Evolutionary conservation across 1,140 invertebrate species (phyloP).

Genomic region (Neodiprion virginianus): DNA sequence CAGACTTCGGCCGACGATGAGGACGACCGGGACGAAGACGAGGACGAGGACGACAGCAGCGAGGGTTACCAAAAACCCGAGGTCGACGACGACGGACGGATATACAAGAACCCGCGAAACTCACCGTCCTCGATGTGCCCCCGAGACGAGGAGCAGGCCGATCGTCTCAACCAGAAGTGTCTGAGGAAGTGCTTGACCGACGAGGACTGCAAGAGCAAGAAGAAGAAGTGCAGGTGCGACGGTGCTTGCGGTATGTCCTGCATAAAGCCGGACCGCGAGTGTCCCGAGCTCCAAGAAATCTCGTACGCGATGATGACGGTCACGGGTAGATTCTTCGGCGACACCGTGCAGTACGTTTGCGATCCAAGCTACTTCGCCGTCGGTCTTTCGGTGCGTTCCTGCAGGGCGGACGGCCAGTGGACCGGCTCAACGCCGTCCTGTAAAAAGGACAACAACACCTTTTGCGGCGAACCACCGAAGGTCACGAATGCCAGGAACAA

Average conservation of each 20-base stretch:
- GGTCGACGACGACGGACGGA: slow-evolving; percentile 68
- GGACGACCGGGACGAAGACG: slow-evolving; percentile 64
- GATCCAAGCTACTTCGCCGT: slow-evolving; percentile 83
- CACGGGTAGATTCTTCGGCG: slow-evolving; percentile 75
- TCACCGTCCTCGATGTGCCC: slow-evolving; percentile 78
- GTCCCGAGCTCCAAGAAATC: slow-evolving; percentile 74
- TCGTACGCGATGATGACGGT: slow-evolving; percentile 71
- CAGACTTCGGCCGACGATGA: slow-evolving; percentile 32
- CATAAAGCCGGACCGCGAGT: slow-evolving; percentile 88
- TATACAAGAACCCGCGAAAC: slow-evolving; percentile 84
- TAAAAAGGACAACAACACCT: slow-evolving; percentile 84
- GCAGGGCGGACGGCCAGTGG: slow-evolving; percentile 89
- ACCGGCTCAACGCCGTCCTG: slow-evolving; percentile 84
- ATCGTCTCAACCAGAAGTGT: slow-evolving; percentile 73
- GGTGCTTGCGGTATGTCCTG: slow-evolving; percentile 92
- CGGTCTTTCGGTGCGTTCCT: slow-evolving; percentile 79
- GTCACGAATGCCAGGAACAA: slow-evolving; percentile 87
- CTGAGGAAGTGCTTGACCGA: slow-evolving; percentile 87
- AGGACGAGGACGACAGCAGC: slow-evolving; percentile 61
- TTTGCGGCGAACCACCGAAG: slow-evolving; percentile 82
- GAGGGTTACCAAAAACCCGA: slow-evolving; percentile 65
- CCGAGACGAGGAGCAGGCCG: slow-evolving; percentile 73
- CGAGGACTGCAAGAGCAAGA: slow-evolving; percentile 90
- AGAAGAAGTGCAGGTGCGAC: slow-evolving; percentile 92
- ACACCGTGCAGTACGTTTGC: slow-evolving; percentile 78